Conservation (phyloP, 30 jellyfish, hydroid and myxozoan species). For the Aurelia aurita region DNA sequence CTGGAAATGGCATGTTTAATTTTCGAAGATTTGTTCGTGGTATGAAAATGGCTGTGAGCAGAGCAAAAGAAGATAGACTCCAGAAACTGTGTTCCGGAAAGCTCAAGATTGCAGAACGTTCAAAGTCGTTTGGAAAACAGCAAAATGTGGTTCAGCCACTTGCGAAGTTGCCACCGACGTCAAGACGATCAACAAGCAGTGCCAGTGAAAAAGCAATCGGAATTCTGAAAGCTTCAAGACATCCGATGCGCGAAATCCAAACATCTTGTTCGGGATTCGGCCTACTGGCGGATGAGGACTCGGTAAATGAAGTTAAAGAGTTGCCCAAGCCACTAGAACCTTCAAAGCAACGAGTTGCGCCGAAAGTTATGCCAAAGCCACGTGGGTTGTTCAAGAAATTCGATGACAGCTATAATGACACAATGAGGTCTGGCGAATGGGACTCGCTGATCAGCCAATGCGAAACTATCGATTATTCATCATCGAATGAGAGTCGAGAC, state of each 20-base stretch:
- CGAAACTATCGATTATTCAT: slow-evolving; percentile 39
- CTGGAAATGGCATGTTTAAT: slow-evolving; percentile 41
- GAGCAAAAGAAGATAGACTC: slow-evolving; percentile 31
- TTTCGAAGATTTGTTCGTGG: slow-evolving; percentile 45
- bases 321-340: background rate
- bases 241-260: background rate
- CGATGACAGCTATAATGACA: background rate
- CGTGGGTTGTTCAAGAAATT: background rate
- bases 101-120: slow-evolving; percentile 7
- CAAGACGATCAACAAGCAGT: background rate
- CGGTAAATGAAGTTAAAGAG: background rate
- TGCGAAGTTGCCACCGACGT: background rate
- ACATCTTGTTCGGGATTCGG: background rate
- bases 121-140: slow-evolving; percentile 12
- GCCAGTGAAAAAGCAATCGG: background rate
- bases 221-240: background rate
- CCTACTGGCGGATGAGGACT: background rate
- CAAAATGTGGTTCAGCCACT: background rate
- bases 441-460: slow-evolving; percentile 43
- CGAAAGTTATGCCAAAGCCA: slow-evolving; percentile 8
- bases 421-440: background rate
- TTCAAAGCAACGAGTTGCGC: background rate
- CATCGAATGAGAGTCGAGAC: background rate
- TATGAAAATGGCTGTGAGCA: slow-evolving; percentile 62
- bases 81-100: slow-evolving; percentile 19